These are phyloP conservation scores for Teleiodes luculella DNA, from an alignment of 2,888 invertebrate genomes.

Conservation along the genomic window DNA sequence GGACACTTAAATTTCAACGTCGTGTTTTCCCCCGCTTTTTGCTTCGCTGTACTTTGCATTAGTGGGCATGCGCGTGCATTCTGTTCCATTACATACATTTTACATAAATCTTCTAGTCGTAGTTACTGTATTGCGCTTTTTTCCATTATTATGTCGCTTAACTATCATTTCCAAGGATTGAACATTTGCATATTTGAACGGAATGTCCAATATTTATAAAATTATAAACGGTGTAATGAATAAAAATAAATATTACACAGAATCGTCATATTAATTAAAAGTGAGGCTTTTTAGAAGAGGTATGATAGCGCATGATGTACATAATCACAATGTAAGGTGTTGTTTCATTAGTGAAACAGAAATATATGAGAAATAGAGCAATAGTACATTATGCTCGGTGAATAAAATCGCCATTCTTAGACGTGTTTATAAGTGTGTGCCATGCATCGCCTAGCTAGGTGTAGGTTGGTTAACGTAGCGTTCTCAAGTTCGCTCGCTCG, in stretches of 20 bases:
- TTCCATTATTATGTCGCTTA: conserved; percentile 16
- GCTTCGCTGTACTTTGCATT: conserved; percentile 16
- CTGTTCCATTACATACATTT: conserved; percentile 13
- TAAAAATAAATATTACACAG: neutral
- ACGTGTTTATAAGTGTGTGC: conserved; percentile 45
- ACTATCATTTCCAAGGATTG: conserved; percentile 2
- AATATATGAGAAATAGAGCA: conserved; percentile 17
- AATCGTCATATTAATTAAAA: neutral
- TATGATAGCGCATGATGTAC: conserved; percentile 57
- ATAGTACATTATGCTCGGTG: conserved; percentile 14
- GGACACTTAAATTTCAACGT: neutral
- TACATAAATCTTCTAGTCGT: conserved; percentile 9
- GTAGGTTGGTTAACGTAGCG: conserved; percentile 11
- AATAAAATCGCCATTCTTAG: neutral
- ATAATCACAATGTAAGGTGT: conserved; percentile 45
- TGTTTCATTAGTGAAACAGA: conserved; percentile 53
- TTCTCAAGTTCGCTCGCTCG: neutral
- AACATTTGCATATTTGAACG: conserved; percentile 8
- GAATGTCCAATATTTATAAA: neutral
- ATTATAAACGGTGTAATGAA: neutral
- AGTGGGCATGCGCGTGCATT: conserved; percentile 18
- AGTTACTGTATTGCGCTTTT: conserved; percentile 20
- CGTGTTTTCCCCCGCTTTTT: neutral
- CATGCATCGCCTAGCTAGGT: conserved; percentile 45
- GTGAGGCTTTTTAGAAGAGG: conserved; percentile 39